These are phyloP conservation scores for Lumbricus terrestris DNA, from an alignment of 2,888 invertebrate genomes.

Conservation along the genomic window DNA sequence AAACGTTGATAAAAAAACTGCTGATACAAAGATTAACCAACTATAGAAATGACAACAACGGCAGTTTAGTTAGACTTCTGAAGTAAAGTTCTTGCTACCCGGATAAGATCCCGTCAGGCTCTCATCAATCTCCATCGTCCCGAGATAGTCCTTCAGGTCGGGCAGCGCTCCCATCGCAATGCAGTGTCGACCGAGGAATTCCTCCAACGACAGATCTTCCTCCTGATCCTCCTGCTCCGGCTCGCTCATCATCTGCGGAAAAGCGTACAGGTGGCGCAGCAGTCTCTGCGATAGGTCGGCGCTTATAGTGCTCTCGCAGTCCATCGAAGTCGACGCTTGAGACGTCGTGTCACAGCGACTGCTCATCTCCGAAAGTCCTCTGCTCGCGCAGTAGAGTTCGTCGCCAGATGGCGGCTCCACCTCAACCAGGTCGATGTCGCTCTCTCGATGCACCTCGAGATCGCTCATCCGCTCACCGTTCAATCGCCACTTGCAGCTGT, in stretches of 20 bases:
- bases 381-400: background rate
- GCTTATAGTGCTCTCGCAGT: background rate
- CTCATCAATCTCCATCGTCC: background rate
- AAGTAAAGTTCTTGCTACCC: background rate
- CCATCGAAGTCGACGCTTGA: background rate
- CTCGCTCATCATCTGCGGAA: background rate
- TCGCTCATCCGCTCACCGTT: background rate
- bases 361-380: constrained; percentile 7
- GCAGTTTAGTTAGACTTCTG: background rate
- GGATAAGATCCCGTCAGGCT: background rate
- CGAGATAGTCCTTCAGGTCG: constrained; percentile 4
- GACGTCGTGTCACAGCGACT: background rate
- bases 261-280: background rate
- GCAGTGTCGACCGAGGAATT: constrained; percentile 10
- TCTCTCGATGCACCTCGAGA: background rate
- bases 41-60: background rate
- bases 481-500: background rate
- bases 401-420: constrained; percentile 7
- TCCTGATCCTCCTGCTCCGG: background rate
- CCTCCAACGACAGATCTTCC: constrained; percentile 8
- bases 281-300: constrained; percentile 11
- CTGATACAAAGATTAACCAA: background rate
- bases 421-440: constrained; percentile 10
- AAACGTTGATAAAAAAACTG: background rate
- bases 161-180: constrained; percentile 6